Evolutionary conservation across 2,888 invertebrate genomes (phyloP), one percentile per base, ranked within the genome.

Genomic region (Oscheius onirici): DNA sequence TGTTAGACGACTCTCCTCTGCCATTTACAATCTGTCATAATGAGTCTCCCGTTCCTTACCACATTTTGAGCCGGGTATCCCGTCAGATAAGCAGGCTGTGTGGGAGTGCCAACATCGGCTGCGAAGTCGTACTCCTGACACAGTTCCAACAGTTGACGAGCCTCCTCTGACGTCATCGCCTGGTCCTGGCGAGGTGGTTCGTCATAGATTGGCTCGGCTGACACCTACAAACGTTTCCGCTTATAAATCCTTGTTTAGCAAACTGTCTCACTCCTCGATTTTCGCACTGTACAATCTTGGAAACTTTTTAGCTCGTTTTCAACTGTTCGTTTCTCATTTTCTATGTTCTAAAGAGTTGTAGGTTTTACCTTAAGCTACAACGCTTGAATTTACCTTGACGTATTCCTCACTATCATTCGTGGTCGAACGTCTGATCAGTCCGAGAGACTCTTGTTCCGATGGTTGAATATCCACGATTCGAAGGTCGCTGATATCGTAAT

Each of bases 321-420:
- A 34, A 34, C 3, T 34, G 34, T 34, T 34, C 8, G 8, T 34
- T 34, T 6, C 34, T 34, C 34, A 3, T 34, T 8, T n/a, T n/a
- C n/a, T n/a, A n/a, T n/a, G 5, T 34, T 34, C 34, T 34, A 8
- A 34, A 34, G 8, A 34, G 5, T 34, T 34, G 34, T 8, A 34
- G 34, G 8, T 34, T 34, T 34, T 34, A 8, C 3, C 8, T 8
- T 8, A 34, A 3, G 3, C 5, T 34, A 34, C 34, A 34, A n/a
- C n/a, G n/a, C n/a, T n/a, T n/a, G n/a, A n/a, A n/a, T n/a, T n/a
- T n/a, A 72, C 81, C 61, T 81, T 81, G 51, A 79, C 81, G 54
- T 75, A 81, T 44, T 79, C 81, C 65, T 81, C 81, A 8, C 79
- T 78, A n/a, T 78, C 79, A 3, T 70, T 73, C 15, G 79, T 79